Evolutionary conservation across 2,113 vertebrate genomes (phyloP).

Genomic region (Echinops telfairi): DNA sequence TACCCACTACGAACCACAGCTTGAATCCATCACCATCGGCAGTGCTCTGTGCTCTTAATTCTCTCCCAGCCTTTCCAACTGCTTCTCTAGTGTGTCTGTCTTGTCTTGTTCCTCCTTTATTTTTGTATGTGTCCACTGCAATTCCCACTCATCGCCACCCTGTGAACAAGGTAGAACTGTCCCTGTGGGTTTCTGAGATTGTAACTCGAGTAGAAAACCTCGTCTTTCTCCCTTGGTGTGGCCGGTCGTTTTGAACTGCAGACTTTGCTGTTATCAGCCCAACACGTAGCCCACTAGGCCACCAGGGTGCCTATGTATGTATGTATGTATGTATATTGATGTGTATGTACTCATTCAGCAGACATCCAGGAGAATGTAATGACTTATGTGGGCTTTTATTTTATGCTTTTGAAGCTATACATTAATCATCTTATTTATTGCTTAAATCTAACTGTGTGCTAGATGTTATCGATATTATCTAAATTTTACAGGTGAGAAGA

Average conservation of each 20-base stretch:
- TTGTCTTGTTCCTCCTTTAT: not conserved
- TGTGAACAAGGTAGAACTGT: too few species aligned
- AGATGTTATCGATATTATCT: not conserved
- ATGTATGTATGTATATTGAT: too few species aligned
- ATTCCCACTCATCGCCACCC: too few species aligned
- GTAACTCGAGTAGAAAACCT: too few species aligned
- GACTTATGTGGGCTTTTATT: not conserved
- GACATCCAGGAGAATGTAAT: not conserved
- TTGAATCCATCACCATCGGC: not conserved
- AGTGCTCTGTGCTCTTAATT: not conserved
- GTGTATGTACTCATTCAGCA: not conserved
- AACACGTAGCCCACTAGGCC: too few species aligned
- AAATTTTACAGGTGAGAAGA: not conserved
- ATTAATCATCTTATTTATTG: not conserved
- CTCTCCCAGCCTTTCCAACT: not conserved
- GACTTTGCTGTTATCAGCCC: too few species aligned
- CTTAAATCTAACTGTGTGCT: not conserved
- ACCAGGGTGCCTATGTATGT: too few species aligned
- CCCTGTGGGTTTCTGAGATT: too few species aligned
- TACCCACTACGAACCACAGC: not conserved
- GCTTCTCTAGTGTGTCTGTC: not conserved
- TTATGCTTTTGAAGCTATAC: not conserved
- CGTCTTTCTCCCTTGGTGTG: too few species aligned
- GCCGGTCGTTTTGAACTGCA: too few species aligned
- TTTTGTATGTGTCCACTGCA: too few species aligned